Base-by-base conservation (phyloP, 1,140 invertebrate genomes). In the Meteorus sp. region DNA sequence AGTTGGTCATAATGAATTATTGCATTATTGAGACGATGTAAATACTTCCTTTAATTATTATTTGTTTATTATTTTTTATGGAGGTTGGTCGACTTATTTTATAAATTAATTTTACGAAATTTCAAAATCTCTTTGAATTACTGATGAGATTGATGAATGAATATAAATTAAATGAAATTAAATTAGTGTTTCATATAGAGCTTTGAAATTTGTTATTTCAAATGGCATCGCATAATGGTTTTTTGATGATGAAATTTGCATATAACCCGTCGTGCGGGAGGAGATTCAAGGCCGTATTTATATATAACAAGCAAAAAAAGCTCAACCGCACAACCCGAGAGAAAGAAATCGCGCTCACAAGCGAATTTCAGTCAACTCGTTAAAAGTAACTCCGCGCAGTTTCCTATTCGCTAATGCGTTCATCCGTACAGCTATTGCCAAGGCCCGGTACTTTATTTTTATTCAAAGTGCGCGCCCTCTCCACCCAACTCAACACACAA, bases 341-440 rank as follows among this genome's bases (percentile, higher is more conserved):
- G 7, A 50, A 23, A 29, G 17, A 25, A 60, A 48, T n/a, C n/a
- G n/a, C n/a, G n/a, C n/a, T n/a, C n/a, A n/a, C n/a, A n/a, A n/a
- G n/a, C n/a, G 55, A 62, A 19, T 50, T 65, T 65, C 52, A 25
- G 27, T 35, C 50, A 61, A 65, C 62, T 72, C 70, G 70, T 73
- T 72, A 71, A 73, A 71, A 67, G 69, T 71, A 69, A 70, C 58
- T 67, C 53, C 53, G 19, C 27, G 54, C 44, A 61, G 62, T 72
- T 74, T 68, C 65, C 70, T 69, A 77, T 78, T 78, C 69, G 71
- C 70, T 78, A 78, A 79, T 79, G 75, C 69, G 61, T 69, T 65
- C 68, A 68, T 73, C 67, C 65, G 60, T n/a, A n/a, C n/a, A 64
- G 57, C 66, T 61, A 74, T 68, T 72, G 66, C 60, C 61, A 33